Evolutionary conservation across 2,888 invertebrate genomes (phyloP).

Genomic region (Caenorhabditis drosophilae): DNA sequence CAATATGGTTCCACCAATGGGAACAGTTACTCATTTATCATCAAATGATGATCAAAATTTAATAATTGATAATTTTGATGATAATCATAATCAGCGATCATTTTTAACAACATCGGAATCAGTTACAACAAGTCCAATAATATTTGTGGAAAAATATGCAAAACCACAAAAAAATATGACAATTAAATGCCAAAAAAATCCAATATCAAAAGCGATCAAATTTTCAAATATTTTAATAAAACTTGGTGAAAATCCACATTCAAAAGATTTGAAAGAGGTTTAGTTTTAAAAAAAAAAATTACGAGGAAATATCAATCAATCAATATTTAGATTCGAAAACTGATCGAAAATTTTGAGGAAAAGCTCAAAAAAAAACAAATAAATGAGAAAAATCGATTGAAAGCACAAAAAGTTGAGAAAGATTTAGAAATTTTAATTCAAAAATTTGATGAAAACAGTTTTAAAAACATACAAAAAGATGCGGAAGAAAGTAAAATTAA

Average conservation of each 20-base stretch:
- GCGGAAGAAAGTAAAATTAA: conserved; percentile 31
- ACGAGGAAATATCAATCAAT: neutral
- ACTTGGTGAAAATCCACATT: conserved; percentile 43
- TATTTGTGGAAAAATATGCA: conserved; percentile 32
- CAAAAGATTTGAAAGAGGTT: conserved; percentile 40
- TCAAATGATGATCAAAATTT: conserved; percentile 19
- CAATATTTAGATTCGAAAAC: conserved; percentile 14
- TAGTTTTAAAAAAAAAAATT: neutral
- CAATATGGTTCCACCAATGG: conserved; percentile 28
- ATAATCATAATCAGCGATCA: conserved; percentile 4
- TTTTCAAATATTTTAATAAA: conserved; percentile 41
- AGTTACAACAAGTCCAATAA: conserved; percentile 33
- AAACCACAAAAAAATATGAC: conserved; percentile 14
- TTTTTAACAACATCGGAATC: conserved; percentile 15
- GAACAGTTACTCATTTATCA: conserved; percentile 25
- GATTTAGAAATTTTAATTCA: conserved; percentile 34
- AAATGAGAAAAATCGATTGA: conserved; percentile 15
- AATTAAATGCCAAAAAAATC: conserved; percentile 8
- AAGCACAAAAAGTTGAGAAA: conserved; percentile 27
- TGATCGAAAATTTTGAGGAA: conserved; percentile 22
- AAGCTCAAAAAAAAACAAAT: conserved; percentile 21
- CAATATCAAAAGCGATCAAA: conserved; percentile 27
- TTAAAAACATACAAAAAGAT: conserved; percentile 18
- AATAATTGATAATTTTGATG: conserved; percentile 20
- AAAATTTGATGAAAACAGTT: conserved; percentile 29